Evolutionary conservation across 2,113 vertebrate genomes (phyloP).

Genomic region (Gopherus flavomarginatus): DNA sequence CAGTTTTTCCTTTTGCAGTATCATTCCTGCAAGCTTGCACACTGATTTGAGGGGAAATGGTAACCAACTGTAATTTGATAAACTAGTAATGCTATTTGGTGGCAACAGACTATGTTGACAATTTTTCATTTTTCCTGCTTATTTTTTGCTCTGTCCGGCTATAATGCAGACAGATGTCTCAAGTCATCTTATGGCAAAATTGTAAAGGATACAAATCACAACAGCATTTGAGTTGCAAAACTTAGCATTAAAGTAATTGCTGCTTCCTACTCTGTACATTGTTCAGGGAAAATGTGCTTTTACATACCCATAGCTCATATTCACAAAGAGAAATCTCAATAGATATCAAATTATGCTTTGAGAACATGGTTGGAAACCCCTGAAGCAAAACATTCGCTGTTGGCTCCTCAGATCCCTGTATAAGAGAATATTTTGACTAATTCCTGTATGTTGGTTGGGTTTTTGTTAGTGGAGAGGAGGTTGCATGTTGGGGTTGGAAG

Average conservation of each 20-base stretch:
- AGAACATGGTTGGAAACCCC: slow-evolving; percentile 36
- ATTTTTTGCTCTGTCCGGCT: background rate
- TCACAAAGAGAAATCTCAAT: background rate
- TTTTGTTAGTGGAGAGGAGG: background rate
- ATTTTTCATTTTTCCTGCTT: slow-evolving; percentile 63
- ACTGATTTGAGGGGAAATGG: background rate
- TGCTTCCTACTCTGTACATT: background rate
- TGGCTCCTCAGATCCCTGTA: slow-evolving; percentile 2
- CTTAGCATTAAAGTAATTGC: slow-evolving; percentile 36
- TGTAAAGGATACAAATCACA: slow-evolving; percentile 65
- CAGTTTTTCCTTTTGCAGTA: background rate
- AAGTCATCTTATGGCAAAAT: slow-evolving; percentile 37
- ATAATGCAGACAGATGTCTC: slow-evolving; percentile 47
- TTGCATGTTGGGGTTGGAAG: background rate
- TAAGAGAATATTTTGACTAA: slow-evolving; percentile 57
- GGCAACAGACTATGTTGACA: slow-evolving; percentile 45
- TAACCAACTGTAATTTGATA: slow-evolving; percentile 56
- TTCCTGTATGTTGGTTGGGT: background rate
- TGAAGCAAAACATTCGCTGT: slow-evolving; percentile 15
- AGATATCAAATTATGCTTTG: background rate
- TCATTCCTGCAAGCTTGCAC: background rate
- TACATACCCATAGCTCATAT: background rate
- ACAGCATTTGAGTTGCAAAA: slow-evolving; percentile 27
- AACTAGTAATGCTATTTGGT: slow-evolving; percentile 49
- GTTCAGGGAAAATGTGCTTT: slow-evolving; percentile 44